A percentile compares a stretch with the other conserved stretches of the same genome.
phyloP scores from a whole-genome alignment of 2,113 vertebrate genomes.

The Porphyrio hochstetteri region DNA sequence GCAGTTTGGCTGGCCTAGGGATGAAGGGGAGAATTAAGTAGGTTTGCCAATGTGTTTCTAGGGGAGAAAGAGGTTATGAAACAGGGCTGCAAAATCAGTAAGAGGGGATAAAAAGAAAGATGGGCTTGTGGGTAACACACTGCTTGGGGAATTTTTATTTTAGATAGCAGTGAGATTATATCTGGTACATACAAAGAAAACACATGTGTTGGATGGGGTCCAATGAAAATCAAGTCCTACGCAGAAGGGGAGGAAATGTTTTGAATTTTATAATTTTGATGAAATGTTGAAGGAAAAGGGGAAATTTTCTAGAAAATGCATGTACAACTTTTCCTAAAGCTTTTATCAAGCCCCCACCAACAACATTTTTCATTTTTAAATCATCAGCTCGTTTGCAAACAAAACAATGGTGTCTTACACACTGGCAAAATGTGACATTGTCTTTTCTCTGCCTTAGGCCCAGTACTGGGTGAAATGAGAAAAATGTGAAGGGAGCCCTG shows the following conservation, averaged over 20 bases:
- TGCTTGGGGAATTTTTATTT: slow-evolving; percentile 14
- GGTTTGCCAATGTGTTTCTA: background rate
- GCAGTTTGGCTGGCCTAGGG: background rate
- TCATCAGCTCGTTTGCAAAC: background rate
- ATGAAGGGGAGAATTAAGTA: background rate
- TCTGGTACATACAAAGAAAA: slow-evolving; percentile 10
- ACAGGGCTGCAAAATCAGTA: background rate
- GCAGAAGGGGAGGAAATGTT: background rate
- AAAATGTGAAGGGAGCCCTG: background rate
- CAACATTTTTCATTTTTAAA: background rate
- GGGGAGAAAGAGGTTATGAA: background rate
- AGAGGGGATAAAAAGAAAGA: background rate
- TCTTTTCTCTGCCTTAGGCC: background rate
- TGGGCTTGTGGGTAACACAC: background rate
- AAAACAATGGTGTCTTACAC: background rate
- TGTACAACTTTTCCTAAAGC: slow-evolving; percentile 6
- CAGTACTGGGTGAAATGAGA: background rate
- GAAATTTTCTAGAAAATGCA: background rate
- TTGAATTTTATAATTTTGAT: slow-evolving; percentile 33
- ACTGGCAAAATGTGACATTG: background rate
- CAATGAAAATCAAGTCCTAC: background rate
- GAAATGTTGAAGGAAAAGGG: background rate
- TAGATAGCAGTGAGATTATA: background rate
- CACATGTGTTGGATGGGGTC: background rate
- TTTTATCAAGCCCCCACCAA: background rate